Conservation (phyloP, 2,113 vertebrate genomes). For the Amia ocellicauda region DNA sequence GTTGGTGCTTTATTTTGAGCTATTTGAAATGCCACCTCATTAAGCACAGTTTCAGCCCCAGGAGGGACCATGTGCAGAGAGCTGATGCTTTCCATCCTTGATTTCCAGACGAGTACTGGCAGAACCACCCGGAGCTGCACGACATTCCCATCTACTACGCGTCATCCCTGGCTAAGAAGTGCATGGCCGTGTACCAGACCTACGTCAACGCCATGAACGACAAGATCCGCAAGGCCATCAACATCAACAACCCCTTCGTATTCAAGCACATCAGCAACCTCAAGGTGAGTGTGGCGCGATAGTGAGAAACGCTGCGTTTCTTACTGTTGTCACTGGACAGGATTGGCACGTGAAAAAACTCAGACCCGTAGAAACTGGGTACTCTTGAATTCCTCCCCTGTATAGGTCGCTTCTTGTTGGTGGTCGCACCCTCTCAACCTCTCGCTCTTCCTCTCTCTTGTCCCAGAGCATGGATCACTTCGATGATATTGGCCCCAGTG, state of each 20-base stretch:
- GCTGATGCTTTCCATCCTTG: too few relatives aligned
- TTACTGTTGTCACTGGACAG: too few relatives aligned
- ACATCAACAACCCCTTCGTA: constrained; percentile 97
- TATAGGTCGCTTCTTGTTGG: too few relatives aligned
- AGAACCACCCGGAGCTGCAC: constrained; percentile 96
- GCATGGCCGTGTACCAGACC: constrained; percentile 97
- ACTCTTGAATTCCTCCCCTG: too few relatives aligned
- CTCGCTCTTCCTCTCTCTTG: constrained; percentile 8
- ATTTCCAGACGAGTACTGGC: constrained; percentile 92
- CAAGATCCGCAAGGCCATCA: constrained; percentile 98
- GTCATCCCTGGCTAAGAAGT: constrained; percentile 94
- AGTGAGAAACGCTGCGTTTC: too few relatives aligned
- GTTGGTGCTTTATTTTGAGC: too few relatives aligned
- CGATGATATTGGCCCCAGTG: constrained; percentile 96
- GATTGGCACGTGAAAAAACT: too few relatives aligned
- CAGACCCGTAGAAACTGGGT: too few relatives aligned
- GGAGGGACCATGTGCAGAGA: too few relatives aligned
- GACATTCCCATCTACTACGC: constrained; percentile 98
- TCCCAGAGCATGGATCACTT: constrained; percentile 96
- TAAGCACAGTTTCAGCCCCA: too few relatives aligned
- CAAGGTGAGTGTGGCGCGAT: constrained; percentile 67
- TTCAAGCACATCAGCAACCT: constrained; percentile 98
- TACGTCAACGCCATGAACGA: constrained; percentile 98
- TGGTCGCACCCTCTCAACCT: too few relatives aligned
- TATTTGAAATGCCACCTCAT: too few relatives aligned